Base-by-base conservation (phyloP, 1,140 invertebrate genomes). In the Galleria mellonella region DNA sequence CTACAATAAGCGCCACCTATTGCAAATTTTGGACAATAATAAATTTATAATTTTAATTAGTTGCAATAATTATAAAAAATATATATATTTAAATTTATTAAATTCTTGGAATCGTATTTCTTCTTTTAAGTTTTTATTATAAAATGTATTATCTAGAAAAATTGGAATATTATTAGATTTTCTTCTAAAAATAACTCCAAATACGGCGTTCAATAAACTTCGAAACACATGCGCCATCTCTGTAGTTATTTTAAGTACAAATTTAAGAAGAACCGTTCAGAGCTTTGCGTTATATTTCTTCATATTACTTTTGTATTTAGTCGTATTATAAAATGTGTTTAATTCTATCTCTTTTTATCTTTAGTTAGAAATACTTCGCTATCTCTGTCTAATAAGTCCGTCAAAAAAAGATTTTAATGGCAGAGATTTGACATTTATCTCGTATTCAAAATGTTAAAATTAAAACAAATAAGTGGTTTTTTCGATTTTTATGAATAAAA, bases 221-320 rank as follows among this genome's bases (percentile, higher is more conserved):
- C 62, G 68, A 63, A 74, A 78, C 76, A 72, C 77, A 83, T 78
- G 78, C 78, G 75, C 76, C 61, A 70, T 71, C 62, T 60, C 51
- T 51, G 48, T 44, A 51, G 54, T 48, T 45, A 47, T 54, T 57
- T 15, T 35, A 55, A 51, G 54, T 42, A 41, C 49, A 15, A 59
- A 70, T 60, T 70, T 54, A 32, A 58, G 51, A 52, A 32, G 62
- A 23, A 9, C 35, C 23, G 29, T 49, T 43, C 1, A 6, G 29
- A 10, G 30, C 33, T 13, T 41, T 30, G 36, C 23, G 44, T n/a
- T 15, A 47, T 32, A 45, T 43, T 33, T 14, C 42, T 9, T 36
- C 27, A 31, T 13, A 1, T 6, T 10, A 52, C 55, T 54, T 52
- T 58, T 53, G 11, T 27, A 55, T 62, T 65, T 65, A 44, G 59